A percentile compares a stretch with the other conserved stretches of the same genome.
These are phyloP conservation scores for Semnornis frantzii DNA, from an alignment of 2,113 vertebrate species.

Conservation along the genomic window DNA sequence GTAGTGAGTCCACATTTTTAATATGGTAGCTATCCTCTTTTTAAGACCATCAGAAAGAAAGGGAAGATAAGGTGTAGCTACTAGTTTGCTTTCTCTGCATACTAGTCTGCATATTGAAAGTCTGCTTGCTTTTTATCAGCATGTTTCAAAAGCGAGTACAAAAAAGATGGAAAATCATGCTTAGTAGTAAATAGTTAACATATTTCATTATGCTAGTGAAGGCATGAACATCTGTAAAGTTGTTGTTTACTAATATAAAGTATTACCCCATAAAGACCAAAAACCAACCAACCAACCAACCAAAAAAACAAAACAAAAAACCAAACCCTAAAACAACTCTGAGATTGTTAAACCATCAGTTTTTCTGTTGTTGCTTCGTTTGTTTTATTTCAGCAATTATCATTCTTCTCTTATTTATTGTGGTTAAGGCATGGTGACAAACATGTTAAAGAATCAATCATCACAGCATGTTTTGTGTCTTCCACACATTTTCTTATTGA, in stretches of 20 bases:
- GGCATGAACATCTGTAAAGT: neutral
- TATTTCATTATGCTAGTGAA: neutral
- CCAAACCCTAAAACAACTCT: too few species aligned
- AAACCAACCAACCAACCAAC: neutral
- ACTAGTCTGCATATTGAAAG: neutral
- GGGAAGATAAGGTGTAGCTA: neutral
- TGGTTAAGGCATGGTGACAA: neutral
- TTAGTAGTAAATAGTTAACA: neutral
- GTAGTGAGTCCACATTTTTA: neutral
- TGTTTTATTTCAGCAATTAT: neutral
- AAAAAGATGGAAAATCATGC: neutral
- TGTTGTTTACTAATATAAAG: neutral
- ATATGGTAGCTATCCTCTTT: neutral
- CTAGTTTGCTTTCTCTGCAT: neutral
- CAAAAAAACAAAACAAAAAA: too few species aligned
- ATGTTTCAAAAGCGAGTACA: neutral
- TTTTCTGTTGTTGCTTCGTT: neutral
- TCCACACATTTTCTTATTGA: neutral
- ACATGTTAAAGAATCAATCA: neutral
- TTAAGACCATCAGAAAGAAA: neutral
- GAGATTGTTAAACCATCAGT: neutral
- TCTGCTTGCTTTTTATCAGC: neutral
- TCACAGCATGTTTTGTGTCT: neutral
- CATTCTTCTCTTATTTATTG: neutral
- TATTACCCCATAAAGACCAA: neutral